Evolutionary conservation across 2,113 vertebrate genomes (phyloP), one percentile per base, ranked within the genome.

Genomic region (Oncorhynchus gorbuscha): DNA sequence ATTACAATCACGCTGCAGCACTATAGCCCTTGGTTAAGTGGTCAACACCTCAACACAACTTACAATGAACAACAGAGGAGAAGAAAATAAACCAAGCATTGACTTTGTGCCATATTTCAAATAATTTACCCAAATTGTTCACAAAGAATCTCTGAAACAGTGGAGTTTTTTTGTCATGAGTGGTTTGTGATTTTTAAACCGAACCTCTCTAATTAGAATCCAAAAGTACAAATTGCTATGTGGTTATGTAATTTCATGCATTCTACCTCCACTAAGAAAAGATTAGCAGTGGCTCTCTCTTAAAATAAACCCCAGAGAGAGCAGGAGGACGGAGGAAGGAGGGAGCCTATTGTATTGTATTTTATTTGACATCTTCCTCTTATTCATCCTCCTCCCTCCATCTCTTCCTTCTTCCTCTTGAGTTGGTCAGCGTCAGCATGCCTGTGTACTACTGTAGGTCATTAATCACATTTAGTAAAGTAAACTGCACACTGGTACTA

Each of bases 181-280:
- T 45, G 58, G 45, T 18, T 67, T 62, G 71, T 59, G 64, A 73
- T 73, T 73, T 59, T n/a, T 35, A 58, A 69, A 67, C 28, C 20
- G 49, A 59, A 67, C 28, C 71, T 58, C 76, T 78, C 49, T 78
- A 78, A 73, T 78, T 78, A 73, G 48, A 59, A n/a, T 73, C 48
- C 65, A 62, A 22, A 65, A 69, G 30, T 45, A 48, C 64, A 16
- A 78, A 78, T 73, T 49, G 64, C 16, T 35, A 32, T 78, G 49
- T 73, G 65, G 62, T 69, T 69, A 73, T 73, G 76, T 48, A 26
- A 78, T 78, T 61, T 78, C 14, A 66, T 69, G 77, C 49, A 62
- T 78, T 74, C 71, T 49, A 58, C 20, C 12, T n/a, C 16, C 18
- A 16, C 18, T 32, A 72, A 32, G 30, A 18, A 32, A 18, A 78